Evolutionary conservation across 2,888 invertebrate genomes (phyloP), one percentile per base, ranked within the genome.

Genomic region (Habrosyne pyritoides): DNA sequence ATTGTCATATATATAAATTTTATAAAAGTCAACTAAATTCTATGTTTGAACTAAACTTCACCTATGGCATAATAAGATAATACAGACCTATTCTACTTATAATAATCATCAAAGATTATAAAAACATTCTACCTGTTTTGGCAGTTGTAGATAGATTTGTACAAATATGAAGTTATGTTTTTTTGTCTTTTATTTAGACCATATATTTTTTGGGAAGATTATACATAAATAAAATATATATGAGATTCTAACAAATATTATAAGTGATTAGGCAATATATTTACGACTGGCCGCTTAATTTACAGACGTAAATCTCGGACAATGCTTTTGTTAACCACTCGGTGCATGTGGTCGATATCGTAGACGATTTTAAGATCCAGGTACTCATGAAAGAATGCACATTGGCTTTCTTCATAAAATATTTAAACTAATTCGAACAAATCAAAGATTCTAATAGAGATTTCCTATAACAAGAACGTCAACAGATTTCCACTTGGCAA

Each of bases 31-130:
- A 63, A 66, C 53, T 52, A 59, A 58, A 59, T 61, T 58, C 42
- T 64, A 61, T 61, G 46, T 75, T 82, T 79, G 75, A 80, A 83
- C 79, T 80, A 76, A 69, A 71, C 59, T 66, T 69, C 68, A 71
- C 57, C 71, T 81, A 85, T 84, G 86, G 86, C 83, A 74, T 74
- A 72, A 63, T 57, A 61, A 61, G 70, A 71, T 64, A 68, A 71
- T 66, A 67, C 55, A 64, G 74, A 64, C 71, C 73, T 84, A 84
- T 70, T 73, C 81, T 87, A 87, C 86, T 85, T 86, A 87, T 71
- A 79, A 79, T 80, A 85, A 83, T 86, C 79, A 89, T 89, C 89
- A 89, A 90, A 90, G 89, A 77, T 81, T 82, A 77, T 67, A 78
- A 79, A 60, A n/a, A 69, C 55, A 64, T 63, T 66, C 62, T 68